A percentile compares a stretch with the other conserved stretches of the same genome.
These are phyloP conservation scores for Phyto melanocephala DNA, from an alignment of 2,888 invertebrate species.

Conservation along the genomic window DNA sequence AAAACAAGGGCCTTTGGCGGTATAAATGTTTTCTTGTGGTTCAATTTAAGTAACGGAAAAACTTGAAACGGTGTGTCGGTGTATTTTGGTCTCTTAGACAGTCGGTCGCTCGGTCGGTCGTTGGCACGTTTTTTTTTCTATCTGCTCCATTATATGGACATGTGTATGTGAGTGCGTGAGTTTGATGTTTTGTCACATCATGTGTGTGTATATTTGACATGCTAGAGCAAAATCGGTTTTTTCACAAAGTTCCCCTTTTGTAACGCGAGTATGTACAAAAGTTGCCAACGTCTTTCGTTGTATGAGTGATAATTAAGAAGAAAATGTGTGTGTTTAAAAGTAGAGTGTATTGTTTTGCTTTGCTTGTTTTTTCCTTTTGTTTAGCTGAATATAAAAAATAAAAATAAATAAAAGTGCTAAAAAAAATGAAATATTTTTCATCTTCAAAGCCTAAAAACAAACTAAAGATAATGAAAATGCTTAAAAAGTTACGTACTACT, in stretches of 20 bases:
- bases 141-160: not conserved
- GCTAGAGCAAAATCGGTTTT: not conserved
- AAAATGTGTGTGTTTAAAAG: conserved; percentile 17
- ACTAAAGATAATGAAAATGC: not conserved
- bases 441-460: not conserved
- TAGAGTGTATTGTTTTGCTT: not conserved
- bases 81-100: not conserved
- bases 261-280: not conserved
- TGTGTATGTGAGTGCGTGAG: conserved; percentile 17
- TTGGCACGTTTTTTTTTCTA: not conserved
- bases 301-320: not conserved
- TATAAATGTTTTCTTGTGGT: conserved; percentile 2
- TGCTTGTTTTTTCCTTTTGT: not conserved
- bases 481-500: not conserved
- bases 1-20: conserved; percentile 33
- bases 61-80: conserved; percentile 27
- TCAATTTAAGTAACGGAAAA: not conserved
- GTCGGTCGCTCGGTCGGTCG: conserved; percentile 9
- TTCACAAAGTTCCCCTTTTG: conserved; percentile 4
- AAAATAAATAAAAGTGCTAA: not conserved
- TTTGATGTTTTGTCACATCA: too few relatives aligned
- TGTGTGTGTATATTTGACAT: conserved; percentile 20
- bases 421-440: not conserved
- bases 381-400: not conserved
- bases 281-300: not conserved